A percentile compares a stretch with the other conserved stretches of the same genome.
phyloP scores from a whole-genome alignment of 2,797 vertebrate species.

The Apodemus agrarius region DNA sequence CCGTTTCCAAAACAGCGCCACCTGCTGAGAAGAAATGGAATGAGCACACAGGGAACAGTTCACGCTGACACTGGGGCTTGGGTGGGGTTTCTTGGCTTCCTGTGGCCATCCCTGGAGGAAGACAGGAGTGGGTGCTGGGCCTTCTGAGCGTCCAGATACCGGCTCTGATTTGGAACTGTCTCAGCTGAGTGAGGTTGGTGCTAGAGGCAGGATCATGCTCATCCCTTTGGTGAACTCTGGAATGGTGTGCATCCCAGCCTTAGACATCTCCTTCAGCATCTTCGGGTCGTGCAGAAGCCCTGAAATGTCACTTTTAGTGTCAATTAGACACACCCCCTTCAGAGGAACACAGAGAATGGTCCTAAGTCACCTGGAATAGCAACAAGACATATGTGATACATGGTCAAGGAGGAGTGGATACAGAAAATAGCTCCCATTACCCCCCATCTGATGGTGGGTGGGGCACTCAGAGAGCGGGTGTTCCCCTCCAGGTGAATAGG shows the following conservation, averaged over 20 bases:
- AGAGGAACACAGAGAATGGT: neutral
- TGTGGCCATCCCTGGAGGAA: neutral
- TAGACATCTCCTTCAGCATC: neutral
- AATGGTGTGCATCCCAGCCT: neutral
- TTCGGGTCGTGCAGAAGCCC: too few species aligned
- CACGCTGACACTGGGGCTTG: neutral
- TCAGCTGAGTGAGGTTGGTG: neutral
- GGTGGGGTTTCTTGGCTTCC: neutral
- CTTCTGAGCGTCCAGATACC: too few species aligned
- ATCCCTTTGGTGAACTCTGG: neutral
- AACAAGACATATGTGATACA: neutral
- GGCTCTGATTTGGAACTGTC: neutral
- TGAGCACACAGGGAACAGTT: neutral
- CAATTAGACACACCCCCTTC: neutral
- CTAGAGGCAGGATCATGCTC: neutral
- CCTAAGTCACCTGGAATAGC: neutral
- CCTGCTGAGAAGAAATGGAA: neutral
- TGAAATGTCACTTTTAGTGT: neutral
- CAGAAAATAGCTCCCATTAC: neutral
- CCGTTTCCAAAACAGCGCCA: neutral
- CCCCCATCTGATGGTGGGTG: neutral
- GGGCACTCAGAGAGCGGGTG: rapidly evolving
- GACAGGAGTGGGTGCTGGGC: too few species aligned
- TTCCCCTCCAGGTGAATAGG: neutral
- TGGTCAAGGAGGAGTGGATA: neutral